Conservation (phyloP, 2,888 invertebrate genomes). For the Agrilus biguttatus region DNA sequence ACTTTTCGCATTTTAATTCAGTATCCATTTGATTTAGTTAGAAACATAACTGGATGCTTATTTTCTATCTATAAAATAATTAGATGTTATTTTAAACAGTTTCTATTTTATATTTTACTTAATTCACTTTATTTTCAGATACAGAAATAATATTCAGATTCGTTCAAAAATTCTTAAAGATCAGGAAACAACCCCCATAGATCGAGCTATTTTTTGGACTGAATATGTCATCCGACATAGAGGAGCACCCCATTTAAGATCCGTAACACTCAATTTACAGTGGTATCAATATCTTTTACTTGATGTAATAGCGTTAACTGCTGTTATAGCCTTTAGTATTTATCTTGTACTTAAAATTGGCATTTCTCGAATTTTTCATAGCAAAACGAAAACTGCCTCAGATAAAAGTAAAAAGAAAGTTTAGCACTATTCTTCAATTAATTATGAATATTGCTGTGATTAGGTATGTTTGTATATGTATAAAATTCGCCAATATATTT, state of each 20-base stretch:
- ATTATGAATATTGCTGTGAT: no score
- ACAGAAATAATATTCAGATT: constrained; percentile 8
- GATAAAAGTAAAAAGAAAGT: not conserved
- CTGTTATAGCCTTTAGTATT: not conserved
- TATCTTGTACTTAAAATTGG: not conserved
- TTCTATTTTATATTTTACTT: not conserved
- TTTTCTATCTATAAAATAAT: no score
- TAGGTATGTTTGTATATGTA: no score
- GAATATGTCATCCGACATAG: constrained; percentile 14
- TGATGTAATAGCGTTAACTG: constrained; percentile 9
- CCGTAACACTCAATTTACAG: constrained; percentile 9
- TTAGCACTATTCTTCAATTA: not conserved
- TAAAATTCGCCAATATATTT: no score
- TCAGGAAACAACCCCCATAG: constrained; percentile 13
- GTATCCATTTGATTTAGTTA: no score
- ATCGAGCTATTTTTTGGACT: constrained; percentile 15
- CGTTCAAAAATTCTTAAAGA: constrained; percentile 12
- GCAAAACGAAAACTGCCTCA: not conserved
- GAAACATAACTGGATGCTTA: no score
- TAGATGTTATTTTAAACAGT: no score
- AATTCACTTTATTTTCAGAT: constrained; percentile 6
- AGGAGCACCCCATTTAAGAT: constrained; percentile 12
- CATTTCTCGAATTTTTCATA: constrained; percentile 1
- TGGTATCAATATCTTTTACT: constrained; percentile 14
- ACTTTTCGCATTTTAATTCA: no score